phyloP scores from a whole-genome alignment of 2,888 invertebrate genomes.

The Pherbina coryleti region DNA sequence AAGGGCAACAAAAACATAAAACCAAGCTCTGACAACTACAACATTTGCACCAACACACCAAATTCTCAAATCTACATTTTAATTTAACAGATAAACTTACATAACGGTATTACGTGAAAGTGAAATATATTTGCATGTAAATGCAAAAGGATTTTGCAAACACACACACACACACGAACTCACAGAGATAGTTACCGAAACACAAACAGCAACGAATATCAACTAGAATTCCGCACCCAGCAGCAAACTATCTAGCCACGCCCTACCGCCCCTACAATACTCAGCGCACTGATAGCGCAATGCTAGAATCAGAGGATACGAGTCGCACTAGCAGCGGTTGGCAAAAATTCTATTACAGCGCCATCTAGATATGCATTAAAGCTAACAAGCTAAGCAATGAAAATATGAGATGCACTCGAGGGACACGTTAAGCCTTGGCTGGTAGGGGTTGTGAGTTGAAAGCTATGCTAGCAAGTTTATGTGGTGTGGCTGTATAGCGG shows the following conservation, averaged over 20 bases:
- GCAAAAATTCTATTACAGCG: constrained; percentile 7
- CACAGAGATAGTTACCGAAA: background rate
- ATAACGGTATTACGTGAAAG: constrained; percentile 14
- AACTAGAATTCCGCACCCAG: background rate
- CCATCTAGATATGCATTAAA: constrained; percentile 7
- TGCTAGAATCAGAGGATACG: background rate
- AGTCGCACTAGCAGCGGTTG: background rate
- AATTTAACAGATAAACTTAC: constrained; percentile 29
- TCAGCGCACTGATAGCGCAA: background rate
- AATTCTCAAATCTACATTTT: constrained; percentile 24
- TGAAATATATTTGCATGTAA: constrained; percentile 31
- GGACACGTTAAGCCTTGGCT: background rate
- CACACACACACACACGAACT: background rate
- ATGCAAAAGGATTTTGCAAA: constrained; percentile 16
- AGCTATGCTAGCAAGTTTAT: no score
- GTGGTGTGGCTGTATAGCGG: no score
- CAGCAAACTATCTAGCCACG: background rate
- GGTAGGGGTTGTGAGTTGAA: background rate
- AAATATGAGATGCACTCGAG: constrained; percentile 24
- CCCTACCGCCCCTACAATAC: background rate
- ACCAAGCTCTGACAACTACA: background rate
- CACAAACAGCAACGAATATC: background rate
- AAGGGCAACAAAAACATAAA: background rate
- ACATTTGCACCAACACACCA: constrained; percentile 5
- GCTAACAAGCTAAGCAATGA: constrained; percentile 16